A percentile compares a stretch with the other conserved stretches of the same genome.
These are phyloP conservation scores for Numida meleagris DNA, from an alignment of 2,113 vertebrate genomes.

Conservation along the genomic window DNA sequence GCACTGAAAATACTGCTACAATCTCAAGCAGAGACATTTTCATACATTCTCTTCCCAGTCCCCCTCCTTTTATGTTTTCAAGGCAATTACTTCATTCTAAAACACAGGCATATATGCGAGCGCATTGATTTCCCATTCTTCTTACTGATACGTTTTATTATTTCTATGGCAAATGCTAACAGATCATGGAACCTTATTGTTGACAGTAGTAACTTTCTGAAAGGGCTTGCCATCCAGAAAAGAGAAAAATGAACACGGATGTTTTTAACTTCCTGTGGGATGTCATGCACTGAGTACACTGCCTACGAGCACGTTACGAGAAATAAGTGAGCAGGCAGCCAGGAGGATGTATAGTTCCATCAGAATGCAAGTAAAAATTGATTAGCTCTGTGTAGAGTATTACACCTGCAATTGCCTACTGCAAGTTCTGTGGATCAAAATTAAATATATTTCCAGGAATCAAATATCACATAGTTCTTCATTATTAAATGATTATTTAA, in stretches of 20 bases:
- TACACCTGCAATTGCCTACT: neutral
- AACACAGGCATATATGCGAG: neutral
- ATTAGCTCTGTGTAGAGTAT: neutral
- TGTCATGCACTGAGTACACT: neutral
- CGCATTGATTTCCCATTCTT: neutral
- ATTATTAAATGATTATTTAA: neutral
- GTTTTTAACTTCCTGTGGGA: neutral
- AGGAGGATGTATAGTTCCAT: neutral
- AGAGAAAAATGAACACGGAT: neutral
- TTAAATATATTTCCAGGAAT: neutral
- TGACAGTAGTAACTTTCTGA: neutral
- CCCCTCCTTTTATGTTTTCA: neutral
- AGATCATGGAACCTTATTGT: neutral
- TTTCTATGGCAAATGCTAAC: neutral
- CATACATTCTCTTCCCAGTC: neutral
- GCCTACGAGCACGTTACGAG: neutral
- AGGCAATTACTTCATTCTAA: neutral
- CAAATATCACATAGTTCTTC: neutral
- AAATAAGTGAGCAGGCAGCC: neutral
- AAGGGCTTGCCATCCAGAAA: neutral
- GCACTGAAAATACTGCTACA: neutral
- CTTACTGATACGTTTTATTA: neutral
- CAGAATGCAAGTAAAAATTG: neutral
- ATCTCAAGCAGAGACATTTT: neutral
- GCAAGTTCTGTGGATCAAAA: neutral